A percentile compares a stretch with the other conserved stretches of the same genome.
Evolutionary conservation across 2,888 invertebrate species (phyloP).

Genomic region (Cantharis rufa): DNA sequence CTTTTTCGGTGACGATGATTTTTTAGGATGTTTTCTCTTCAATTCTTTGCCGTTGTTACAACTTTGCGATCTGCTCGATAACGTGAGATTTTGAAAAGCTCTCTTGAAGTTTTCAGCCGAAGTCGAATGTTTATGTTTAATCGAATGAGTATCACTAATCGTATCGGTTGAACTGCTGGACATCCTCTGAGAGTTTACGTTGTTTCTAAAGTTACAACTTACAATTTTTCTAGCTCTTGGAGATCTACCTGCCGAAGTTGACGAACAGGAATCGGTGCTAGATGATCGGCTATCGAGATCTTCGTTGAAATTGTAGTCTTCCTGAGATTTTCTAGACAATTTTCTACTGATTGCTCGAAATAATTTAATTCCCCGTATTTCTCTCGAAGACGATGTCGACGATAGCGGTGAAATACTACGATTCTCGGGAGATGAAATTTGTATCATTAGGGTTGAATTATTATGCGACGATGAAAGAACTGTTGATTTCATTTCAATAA

Average conservation of each 20-base stretch:
- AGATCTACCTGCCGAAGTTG: constrained; percentile 48
- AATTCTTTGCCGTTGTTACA: constrained; percentile 58
- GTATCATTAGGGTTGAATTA: constrained; percentile 41
- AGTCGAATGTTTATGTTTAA: constrained; percentile 54
- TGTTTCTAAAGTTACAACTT: constrained; percentile 48
- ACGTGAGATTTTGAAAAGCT: constrained; percentile 70
- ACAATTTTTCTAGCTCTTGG: constrained; percentile 41
- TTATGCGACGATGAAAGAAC: constrained; percentile 37
- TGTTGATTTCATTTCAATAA: constrained; percentile 23
- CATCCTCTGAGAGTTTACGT: constrained; percentile 55
- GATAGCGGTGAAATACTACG: constrained; percentile 56
- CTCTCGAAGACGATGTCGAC: constrained; percentile 62
- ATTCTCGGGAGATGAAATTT: constrained; percentile 39
- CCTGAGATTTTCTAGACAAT: constrained; percentile 61
- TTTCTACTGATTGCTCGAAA: constrained; percentile 69
- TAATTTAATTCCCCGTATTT: constrained; percentile 65
- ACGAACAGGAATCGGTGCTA: constrained; percentile 53
- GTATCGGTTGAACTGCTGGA: constrained; percentile 66
- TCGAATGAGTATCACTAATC: constrained; percentile 63
- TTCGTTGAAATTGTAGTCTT: constrained; percentile 56
- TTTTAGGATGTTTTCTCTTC: constrained; percentile 58
- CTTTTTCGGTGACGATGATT: constrained; percentile 67
- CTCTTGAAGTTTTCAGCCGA: constrained; percentile 69
- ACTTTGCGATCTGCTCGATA: constrained; percentile 66
- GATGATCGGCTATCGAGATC: constrained; percentile 58